phyloP scores from a whole-genome alignment of 2,113 vertebrate genomes.

The Clarias gariepinus region DNA sequence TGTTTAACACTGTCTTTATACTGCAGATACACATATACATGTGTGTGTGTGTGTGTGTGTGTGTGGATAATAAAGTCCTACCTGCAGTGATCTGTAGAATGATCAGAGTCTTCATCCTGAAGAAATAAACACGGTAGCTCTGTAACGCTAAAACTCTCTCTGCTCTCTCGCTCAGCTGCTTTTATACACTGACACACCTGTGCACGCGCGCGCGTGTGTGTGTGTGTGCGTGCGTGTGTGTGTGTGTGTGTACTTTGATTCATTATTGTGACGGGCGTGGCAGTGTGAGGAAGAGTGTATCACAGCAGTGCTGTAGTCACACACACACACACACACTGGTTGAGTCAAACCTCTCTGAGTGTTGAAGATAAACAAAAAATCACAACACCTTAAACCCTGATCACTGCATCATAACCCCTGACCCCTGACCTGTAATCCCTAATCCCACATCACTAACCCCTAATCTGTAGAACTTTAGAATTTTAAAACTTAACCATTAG shows the following conservation, averaged over 20 bases:
- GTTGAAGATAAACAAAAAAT: not conserved
- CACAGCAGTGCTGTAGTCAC: not conserved
- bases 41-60: constrained; percentile 1
- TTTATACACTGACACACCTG: constrained; percentile 22
- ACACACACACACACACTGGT: not conserved
- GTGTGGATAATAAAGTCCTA: constrained; percentile 40
- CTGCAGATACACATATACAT: not conserved
- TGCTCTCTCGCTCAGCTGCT: not conserved
- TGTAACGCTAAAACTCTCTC: not conserved
- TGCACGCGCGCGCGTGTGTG: not conserved
- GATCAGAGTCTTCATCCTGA: constrained; percentile 58
- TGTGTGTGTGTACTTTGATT: constrained; percentile 24
- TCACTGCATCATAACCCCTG: not conserved
- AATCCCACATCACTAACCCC: not conserved
- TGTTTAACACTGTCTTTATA: too few relatives aligned
- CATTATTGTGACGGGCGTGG: constrained; percentile 25
- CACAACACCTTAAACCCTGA: not conserved
- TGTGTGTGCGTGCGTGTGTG: constrained; percentile 4
- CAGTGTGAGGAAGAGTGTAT: constrained; percentile 17
- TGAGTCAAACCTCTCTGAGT: not conserved
- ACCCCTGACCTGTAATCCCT: not conserved
- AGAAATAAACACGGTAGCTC: not conserved
- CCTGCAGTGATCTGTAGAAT: constrained; percentile 64
- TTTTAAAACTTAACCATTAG: too few relatives aligned
- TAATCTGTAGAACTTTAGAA: not conserved